A percentile compares a stretch with the other conserved stretches of the same genome.
phyloP scores from a whole-genome alignment of 2,888 invertebrate genomes.

The Agrotis segetum region DNA sequence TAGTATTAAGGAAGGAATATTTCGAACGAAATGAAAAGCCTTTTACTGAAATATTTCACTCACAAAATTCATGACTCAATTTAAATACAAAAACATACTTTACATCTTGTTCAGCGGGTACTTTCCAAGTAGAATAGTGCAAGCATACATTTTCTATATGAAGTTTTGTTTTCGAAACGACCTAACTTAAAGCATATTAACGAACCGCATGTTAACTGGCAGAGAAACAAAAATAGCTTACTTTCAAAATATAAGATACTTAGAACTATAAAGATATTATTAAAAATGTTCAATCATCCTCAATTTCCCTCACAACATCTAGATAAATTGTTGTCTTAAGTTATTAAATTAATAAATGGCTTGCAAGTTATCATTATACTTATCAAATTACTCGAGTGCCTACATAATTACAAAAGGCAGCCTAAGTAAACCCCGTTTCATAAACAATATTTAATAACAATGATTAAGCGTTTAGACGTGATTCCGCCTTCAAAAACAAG shows the following conservation, averaged over 20 bases:
- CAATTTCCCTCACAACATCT: background rate
- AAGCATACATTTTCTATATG: constrained; percentile 13
- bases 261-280: constrained; percentile 66
- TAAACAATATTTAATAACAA: constrained; percentile 48
- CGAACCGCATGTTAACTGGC: constrained; percentile 12
- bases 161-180: constrained; percentile 17
- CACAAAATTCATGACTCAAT: constrained; percentile 12
- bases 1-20: constrained; percentile 34
- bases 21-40: constrained; percentile 28
- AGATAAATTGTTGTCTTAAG: constrained; percentile 16
- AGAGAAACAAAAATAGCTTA: constrained; percentile 50
- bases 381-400: constrained; percentile 29
- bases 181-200: constrained; percentile 20
- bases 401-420: constrained; percentile 31
- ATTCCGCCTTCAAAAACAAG: constrained; percentile 24
- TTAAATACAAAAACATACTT: constrained; percentile 17
- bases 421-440: constrained; percentile 41
- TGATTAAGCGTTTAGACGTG: constrained; percentile 41
- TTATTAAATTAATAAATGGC: constrained; percentile 14
- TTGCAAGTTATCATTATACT: constrained; percentile 50
- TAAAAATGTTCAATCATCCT: constrained; percentile 68
- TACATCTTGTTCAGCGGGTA: background rate
- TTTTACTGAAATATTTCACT: background rate
- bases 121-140: background rate
- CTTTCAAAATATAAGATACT: background rate